phyloP scores from a whole-genome alignment of 2,888 invertebrate genomes.

The Pristionchus japonicus region DNA sequence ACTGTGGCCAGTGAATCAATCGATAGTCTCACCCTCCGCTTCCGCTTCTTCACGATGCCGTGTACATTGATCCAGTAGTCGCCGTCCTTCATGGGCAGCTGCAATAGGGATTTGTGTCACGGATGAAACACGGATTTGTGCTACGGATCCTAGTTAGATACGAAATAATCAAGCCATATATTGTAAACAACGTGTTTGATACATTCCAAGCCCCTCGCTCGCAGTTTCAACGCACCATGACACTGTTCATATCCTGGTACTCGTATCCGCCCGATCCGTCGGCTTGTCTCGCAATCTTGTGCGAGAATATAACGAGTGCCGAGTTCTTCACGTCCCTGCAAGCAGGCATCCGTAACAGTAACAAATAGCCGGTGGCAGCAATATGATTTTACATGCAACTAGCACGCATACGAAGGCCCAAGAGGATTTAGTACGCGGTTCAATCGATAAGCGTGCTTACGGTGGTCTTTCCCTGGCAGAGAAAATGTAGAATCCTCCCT shows the following conservation, averaged over 20 bases:
- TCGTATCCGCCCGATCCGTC: background rate
- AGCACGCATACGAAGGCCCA: too few relatives aligned
- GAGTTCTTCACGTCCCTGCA: background rate
- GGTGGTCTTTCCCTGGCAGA: background rate
- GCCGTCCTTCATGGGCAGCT: slow-evolving; percentile 12
- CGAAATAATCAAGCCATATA: too few relatives aligned
- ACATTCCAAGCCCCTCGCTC: background rate
- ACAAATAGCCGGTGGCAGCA: too few relatives aligned
- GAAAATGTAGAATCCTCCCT: slow-evolving; percentile 31
- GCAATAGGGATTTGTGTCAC: background rate
- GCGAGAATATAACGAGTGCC: background rate
- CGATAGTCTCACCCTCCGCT: slow-evolving; percentile 17
- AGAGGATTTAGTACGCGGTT: too few relatives aligned
- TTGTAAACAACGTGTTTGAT: too few relatives aligned
- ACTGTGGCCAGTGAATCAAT: background rate
- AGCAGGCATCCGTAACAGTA: background rate
- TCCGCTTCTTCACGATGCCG: slow-evolving; percentile 10
- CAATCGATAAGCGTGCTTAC: too few relatives aligned
- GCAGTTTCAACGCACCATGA: background rate
- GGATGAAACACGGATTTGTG: too few relatives aligned
- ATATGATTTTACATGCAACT: too few relatives aligned
- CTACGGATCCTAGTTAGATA: too few relatives aligned
- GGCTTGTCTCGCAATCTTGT: background rate
- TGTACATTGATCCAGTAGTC: slow-evolving; percentile 2
- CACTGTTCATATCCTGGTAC: background rate